Base-by-base conservation (phyloP, 2,113 vertebrate genomes). In the Ageneiosus marmoratus region DNA sequence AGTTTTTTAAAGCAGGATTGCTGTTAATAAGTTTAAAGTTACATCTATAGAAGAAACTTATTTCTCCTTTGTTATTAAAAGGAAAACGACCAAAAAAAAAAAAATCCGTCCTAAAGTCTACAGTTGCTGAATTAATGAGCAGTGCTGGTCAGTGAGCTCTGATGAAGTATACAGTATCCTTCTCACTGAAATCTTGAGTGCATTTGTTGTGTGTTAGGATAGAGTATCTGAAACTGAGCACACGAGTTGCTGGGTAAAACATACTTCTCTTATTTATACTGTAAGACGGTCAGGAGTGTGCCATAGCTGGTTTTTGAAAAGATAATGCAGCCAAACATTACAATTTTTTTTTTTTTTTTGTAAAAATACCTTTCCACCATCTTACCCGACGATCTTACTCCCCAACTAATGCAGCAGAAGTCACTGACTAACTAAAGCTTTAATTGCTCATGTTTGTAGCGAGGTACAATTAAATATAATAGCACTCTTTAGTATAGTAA, bases 1-100 rank as follows among this genome's bases (percentile, higher is more conserved):
- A 0, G 34, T 5, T 41, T 86, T 81, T 86, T 56, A 84, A 81
- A 84, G 11, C 41, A 77, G 46, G 48, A 62, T 62, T 37, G 16
- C 34, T 56, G 70, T 69, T 22, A 80, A 20, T n/a, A 58, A 46
- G 18, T 12, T 60, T 5, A 70, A 86, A 56, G 62, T 50, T 77
- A 41, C 44, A 70, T 37, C 60, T 86, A 60, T 76, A 37, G 32
- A 1, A 2, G 6, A 72, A 10, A 27, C 2, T 78, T 20, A 48
- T 77, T 81, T 74, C 10, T 74, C 5, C 1, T 29, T 74, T 74
- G 44, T 46, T 70, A 13, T 60, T 4, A n/a, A 65, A 37, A 37
- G 34, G 29, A 10, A 77, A n/a, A n/a, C n/a, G n/a, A n/a, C n/a
- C n/a, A 46, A 9, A 46, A 9, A 46, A 72, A 82, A 41, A 51